Evolutionary conservation across 2,797 vertebrate genomes (phyloP), one percentile per base, ranked within the genome.

Genomic region (Gymnocypris eckloni): DNA sequence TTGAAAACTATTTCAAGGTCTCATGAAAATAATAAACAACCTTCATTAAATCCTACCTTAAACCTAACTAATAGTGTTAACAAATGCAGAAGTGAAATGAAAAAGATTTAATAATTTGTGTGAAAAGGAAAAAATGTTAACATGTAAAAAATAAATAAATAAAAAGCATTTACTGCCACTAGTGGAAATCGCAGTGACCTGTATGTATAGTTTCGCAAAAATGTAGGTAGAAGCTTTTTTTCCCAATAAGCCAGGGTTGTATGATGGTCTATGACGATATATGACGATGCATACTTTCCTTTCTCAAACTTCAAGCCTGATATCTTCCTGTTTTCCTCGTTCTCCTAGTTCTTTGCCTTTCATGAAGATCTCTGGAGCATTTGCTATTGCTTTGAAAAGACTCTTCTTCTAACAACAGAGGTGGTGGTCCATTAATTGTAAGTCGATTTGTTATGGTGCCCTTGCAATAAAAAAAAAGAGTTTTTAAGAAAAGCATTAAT

Each of bases 271-370:
- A 61, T 71, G 28, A 45, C 50, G 33, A 33, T 33, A 33, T 33
- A 33, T 33, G 33, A 33, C 33, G 33, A 33, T 33, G 41, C 61
- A 71, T 41, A 4, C 11, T 75, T 79, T 82, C 77, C 43, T 54
- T 37, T 22, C 28, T 59, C 16, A 67, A 41, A 61, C 43, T 9
- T 67, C 16, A 67, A 43, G 52, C 39, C 76, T 88, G 48, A 67
- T 70, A 33, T 20, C 13, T 73, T 76, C 43, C 61, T 77, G 25
- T 73, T 82, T 70, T 81, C 66, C 76, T 75, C 77, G 43, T 71
- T 72, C 18, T 85, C 59, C 66, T 71, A 79, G 56, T 67, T 81
- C 25, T 77, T 72, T 83, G 25, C 67, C 81, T 87, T 82, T 86
- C 86, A 88, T 86, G 43, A 79, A 77, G 52, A 64, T 61, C 43